phyloP scores from a whole-genome alignment of 2,797 vertebrate species.

The Helicolenus hilgendorfi region DNA sequence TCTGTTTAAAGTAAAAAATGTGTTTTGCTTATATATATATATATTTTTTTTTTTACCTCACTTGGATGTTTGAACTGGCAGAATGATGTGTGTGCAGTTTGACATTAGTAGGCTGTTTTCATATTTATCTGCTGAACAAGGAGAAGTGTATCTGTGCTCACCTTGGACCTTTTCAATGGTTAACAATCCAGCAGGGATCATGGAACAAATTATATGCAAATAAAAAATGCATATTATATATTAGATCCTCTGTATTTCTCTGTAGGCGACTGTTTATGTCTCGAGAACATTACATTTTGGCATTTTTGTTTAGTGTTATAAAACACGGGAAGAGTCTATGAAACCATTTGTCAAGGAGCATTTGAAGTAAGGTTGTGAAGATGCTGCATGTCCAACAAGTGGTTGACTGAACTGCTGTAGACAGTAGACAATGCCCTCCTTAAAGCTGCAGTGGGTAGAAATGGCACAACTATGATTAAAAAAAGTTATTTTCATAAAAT shows the following conservation, averaged over 20 bases:
- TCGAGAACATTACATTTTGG: background rate
- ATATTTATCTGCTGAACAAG: background rate
- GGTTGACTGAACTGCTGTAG: background rate
- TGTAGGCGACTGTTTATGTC: background rate
- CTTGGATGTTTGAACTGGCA: no score
- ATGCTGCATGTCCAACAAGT: background rate
- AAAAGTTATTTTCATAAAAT: no score
- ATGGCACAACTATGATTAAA: no score
- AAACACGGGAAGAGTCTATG: background rate
- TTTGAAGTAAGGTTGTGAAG: background rate
- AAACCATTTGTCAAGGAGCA: background rate
- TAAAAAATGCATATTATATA: background rate
- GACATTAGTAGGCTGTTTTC: background rate
- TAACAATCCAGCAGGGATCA: no score
- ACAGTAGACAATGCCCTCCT: background rate
- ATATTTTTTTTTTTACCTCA: no score
- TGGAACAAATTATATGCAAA: no score
- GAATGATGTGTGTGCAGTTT: no score
- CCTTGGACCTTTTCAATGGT: background rate
- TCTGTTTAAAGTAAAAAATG: background rate
- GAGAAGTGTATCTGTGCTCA: background rate
- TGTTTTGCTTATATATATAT: background rate
- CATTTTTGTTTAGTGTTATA: background rate
- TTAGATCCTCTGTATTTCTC: background rate
- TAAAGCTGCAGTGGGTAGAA: background rate